Percentiles rank a stretch among this genome's conserved stretches.
These are phyloP conservation scores for Tuberolachnus salignus DNA, from an alignment of 2,888 invertebrate genomes.

Conservation along the genomic window DNA sequence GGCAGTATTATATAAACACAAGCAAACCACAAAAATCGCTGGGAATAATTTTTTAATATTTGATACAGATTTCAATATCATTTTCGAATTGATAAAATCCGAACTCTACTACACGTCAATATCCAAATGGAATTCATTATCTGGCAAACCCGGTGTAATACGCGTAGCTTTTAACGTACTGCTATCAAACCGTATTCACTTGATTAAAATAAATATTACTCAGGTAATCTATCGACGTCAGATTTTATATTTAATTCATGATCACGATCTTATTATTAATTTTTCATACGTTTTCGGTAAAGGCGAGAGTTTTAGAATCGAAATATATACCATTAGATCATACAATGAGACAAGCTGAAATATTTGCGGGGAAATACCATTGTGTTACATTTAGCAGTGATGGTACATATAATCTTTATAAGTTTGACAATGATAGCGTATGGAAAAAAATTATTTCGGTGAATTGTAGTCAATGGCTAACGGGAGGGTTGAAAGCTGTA, in stretches of 20 bases:
- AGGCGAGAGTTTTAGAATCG: background rate
- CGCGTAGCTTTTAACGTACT: background rate
- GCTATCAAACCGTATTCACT: background rate
- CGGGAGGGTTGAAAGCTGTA: constrained; percentile 25
- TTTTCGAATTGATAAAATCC: background rate
- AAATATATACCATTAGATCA: constrained; percentile 7
- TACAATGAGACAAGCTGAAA: background rate
- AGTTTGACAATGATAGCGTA: background rate
- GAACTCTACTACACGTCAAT: constrained; percentile 4
- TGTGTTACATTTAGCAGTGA: constrained; percentile 27
- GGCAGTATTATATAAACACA: background rate
- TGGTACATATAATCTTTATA: constrained; percentile 28
- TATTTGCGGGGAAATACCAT: background rate
- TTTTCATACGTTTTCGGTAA: background rate
- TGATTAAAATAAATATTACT: background rate
- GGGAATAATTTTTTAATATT: constrained; percentile 31
- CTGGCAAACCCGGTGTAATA: background rate
- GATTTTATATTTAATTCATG: background rate
- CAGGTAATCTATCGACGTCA: background rate
- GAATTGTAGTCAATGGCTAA: constrained; percentile 36
- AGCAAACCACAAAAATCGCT: background rate
- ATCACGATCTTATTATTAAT: too few relatives aligned
- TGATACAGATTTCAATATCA: constrained; percentile 15
- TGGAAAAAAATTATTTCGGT: constrained; percentile 23
- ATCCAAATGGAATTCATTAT: background rate